A percentile compares a stretch with the other conserved stretches of the same genome.
These are phyloP conservation scores for Planococcus citri DNA, from an alignment of 1,140 invertebrate species.

Conservation along the genomic window DNA sequence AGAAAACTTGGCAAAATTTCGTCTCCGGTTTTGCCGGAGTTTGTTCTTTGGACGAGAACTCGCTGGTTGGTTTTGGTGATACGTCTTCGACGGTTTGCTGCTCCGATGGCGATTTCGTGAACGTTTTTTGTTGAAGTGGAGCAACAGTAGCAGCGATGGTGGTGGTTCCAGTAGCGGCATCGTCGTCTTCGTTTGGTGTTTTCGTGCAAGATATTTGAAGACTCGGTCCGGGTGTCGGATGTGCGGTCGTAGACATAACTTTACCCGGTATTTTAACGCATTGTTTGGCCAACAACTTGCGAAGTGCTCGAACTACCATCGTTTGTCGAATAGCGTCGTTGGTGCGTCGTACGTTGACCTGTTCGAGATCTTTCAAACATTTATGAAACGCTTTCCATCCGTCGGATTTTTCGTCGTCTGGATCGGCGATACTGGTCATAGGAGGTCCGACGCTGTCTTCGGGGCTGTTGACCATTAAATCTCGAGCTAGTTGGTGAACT, in stretches of 20 bases:
- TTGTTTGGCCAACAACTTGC: background rate
- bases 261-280: background rate
- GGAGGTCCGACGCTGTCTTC: background rate
- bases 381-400: background rate
- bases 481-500: background rate
- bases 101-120: background rate
- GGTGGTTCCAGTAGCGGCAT: too few relatives aligned
- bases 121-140: too few relatives aligned
- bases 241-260: background rate
- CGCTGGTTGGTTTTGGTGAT: background rate
- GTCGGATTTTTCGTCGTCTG: background rate
- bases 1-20: background rate
- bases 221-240: background rate
- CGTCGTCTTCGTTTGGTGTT: background rate
- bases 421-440: too few relatives aligned
- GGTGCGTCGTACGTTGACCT: background rate
- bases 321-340: conserved; percentile 1
- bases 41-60: background rate
- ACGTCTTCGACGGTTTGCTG: background rate
- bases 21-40: background rate
- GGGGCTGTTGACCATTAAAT: background rate
- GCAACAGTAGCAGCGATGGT: too few relatives aligned
- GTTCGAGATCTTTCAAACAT: background rate
- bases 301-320: background rate
- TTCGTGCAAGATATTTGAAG: background rate